Conservation (phyloP, 1,140 invertebrate genomes). For the Cataglyphis hispanica region DNA sequence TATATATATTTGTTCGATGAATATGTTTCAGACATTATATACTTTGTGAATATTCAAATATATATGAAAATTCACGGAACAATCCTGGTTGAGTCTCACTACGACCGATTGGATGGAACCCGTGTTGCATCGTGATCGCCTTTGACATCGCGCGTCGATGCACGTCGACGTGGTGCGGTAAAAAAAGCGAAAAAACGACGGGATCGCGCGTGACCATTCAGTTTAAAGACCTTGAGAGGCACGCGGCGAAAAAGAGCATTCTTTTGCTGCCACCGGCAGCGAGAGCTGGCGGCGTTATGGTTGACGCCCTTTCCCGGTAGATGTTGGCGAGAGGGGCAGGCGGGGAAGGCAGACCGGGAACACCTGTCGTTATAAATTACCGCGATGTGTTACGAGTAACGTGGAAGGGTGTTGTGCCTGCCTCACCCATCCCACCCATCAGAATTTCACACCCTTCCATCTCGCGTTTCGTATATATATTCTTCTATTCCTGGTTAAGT, state of each 20-base stretch:
- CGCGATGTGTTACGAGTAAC: conserved; percentile 64
- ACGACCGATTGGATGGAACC: conserved; percentile 13
- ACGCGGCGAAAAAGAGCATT: conserved; percentile 67
- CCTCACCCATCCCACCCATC: conserved; percentile 29
- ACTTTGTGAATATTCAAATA: not conserved
- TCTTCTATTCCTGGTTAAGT: not conserved
- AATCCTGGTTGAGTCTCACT: not conserved
- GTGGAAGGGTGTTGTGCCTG: conserved; percentile 17
- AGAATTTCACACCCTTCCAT: conserved; percentile 35
- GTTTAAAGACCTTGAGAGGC: conserved; percentile 62
- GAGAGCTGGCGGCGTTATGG: conserved; percentile 45
- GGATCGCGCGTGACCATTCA: conserved; percentile 29
- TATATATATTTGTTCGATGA: too few species aligned
- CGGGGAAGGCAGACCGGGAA: conserved; percentile 13
- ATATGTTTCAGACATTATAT: conserved; percentile 8
- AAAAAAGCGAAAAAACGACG: conserved; percentile 31
- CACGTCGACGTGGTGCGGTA: not conserved
- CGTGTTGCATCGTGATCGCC: not conserved
- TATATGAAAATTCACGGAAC: conserved; percentile 40
- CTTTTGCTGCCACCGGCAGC: conserved; percentile 47
- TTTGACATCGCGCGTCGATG: not conserved
- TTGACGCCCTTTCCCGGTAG: conserved; percentile 69
- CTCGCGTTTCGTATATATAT: not conserved
- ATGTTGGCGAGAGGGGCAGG: conserved; percentile 44
- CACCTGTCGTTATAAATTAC: conserved; percentile 72